phyloP scores from a whole-genome alignment of 2,888 invertebrate species.

The Drymonia ruficornis region DNA sequence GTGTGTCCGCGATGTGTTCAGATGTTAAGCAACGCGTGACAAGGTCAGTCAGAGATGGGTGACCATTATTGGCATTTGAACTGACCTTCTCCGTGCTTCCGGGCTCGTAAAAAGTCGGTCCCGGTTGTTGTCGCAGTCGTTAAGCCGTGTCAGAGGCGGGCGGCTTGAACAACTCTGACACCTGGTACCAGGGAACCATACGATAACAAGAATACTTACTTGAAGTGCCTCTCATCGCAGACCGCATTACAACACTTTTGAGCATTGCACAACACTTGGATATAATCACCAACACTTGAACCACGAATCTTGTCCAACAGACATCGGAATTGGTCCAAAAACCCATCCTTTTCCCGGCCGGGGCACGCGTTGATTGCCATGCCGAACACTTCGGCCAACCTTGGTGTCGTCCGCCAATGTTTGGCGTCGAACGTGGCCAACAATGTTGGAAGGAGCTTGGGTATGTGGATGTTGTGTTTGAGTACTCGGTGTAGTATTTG shows the following conservation, averaged over 20 bases:
- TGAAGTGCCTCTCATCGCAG: constrained; percentile 2
- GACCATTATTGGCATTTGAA: no score
- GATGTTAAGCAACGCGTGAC: no score
- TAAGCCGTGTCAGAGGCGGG: no score
- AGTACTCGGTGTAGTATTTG: constrained; percentile 29
- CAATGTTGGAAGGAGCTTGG: constrained; percentile 39
- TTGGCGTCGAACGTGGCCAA: constrained; percentile 20
- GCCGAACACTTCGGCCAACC: constrained; percentile 5
- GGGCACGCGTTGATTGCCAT: background rate
- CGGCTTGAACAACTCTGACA: no score
- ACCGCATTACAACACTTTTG: background rate
- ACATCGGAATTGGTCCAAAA: background rate
- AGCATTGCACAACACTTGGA: constrained; percentile 1
- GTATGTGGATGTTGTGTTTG: constrained; percentile 43
- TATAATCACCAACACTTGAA: background rate
- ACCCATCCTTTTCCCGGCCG: background rate
- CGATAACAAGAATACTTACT: no score
- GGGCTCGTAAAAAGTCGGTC: no score
- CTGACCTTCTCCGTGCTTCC: no score
- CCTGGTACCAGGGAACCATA: no score
- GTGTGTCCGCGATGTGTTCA: no score
- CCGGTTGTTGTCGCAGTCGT: no score
- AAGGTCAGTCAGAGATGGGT: no score
- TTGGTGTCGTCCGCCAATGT: constrained; percentile 14
- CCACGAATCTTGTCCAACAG: constrained; percentile 1